These are phyloP conservation scores for Drosophila oshimai DNA, from an alignment of 1,140 invertebrate genomes.

Conservation along the genomic window DNA sequence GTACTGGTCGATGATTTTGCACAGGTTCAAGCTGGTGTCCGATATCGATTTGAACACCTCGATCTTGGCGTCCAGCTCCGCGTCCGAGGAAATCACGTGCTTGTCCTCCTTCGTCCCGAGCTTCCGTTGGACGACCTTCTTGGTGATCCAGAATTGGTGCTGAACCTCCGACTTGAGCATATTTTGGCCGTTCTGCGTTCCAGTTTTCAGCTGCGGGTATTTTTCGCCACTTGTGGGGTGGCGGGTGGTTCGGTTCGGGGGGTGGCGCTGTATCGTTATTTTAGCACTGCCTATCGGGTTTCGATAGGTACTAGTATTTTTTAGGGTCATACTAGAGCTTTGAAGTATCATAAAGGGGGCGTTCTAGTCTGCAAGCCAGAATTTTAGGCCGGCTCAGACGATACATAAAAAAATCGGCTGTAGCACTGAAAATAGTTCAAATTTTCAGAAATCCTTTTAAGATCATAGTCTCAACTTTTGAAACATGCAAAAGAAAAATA, in stretches of 20 bases:
- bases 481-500: too few species aligned
- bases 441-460: too few species aligned
- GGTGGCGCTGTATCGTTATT: constrained; percentile 14
- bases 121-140: constrained; percentile 96
- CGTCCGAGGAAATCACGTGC: constrained; percentile 97
- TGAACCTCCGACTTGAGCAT: constrained; percentile 85
- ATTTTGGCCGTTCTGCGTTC: constrained; percentile 42
- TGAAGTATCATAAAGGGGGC: too few species aligned
- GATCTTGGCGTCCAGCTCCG: constrained; percentile 98
- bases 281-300: not conserved
- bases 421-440: too few species aligned
- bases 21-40: constrained; percentile 93
- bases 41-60: constrained; percentile 98
- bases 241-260: constrained; percentile 7
- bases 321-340: not conserved
- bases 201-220: constrained; percentile 29
- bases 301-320: not conserved
- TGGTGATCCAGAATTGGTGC: constrained; percentile 99
- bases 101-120: constrained; percentile 99
- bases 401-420: too few species aligned
- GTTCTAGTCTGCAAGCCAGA: too few species aligned
- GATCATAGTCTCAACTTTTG: too few species aligned
- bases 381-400: too few species aligned
- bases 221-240: constrained; percentile 17
- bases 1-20: constrained; percentile 96